Percentiles rank a stretch among this genome's conserved stretches.
Conservation (phyloP, 64 coral and sea anemone species). For the Trachythela sp. region DNA sequence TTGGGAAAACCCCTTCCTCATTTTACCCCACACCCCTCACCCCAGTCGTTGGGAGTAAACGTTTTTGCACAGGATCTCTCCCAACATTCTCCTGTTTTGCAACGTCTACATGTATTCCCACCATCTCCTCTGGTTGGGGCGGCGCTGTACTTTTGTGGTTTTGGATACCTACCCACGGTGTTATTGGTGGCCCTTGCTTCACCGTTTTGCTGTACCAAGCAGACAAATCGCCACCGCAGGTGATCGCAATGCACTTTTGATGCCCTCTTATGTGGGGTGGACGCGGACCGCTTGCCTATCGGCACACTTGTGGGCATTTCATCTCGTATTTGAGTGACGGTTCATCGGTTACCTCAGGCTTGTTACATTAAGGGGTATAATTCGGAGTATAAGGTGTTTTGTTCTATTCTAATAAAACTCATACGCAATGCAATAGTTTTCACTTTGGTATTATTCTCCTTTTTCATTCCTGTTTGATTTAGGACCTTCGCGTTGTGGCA, state of each 20-base stretch:
- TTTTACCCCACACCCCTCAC: constrained; percentile 5
- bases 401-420: too few species aligned
- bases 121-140: constrained; percentile 7
- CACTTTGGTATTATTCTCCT: background rate
- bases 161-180: constrained; percentile 11
- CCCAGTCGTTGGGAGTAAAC: constrained; percentile 6
- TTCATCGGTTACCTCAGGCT: too few species aligned
- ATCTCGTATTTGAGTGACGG: too few species aligned
- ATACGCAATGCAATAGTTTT: too few species aligned
- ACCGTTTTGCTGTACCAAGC: too few species aligned
- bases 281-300: too few species aligned
- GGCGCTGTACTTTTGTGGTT: constrained; percentile 27
- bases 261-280: too few species aligned
- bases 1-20: background rate
- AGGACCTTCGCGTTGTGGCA: background rate
- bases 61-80: background rate
- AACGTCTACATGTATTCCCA: background rate
- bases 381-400: too few species aligned
- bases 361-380: too few species aligned
- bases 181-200: constrained; percentile 63
- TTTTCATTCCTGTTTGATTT: background rate
- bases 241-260: too few species aligned
- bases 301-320: too few species aligned
- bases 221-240: too few species aligned
- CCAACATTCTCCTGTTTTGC: background rate